Conservation (phyloP, 2,797 vertebrate genomes). For the Gambusia yucatana region DNA sequence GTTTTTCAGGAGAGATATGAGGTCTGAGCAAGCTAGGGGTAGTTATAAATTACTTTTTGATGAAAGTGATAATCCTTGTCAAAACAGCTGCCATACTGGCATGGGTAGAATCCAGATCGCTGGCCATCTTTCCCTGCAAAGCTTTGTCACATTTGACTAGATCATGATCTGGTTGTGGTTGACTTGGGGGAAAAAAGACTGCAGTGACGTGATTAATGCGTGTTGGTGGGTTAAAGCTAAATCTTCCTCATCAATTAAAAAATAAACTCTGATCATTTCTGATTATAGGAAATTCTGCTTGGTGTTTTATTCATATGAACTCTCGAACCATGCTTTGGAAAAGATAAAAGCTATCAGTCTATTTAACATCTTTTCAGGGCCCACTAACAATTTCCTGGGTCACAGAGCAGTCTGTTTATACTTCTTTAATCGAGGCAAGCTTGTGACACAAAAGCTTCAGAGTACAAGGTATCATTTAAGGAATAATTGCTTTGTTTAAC, state of each 20-base stretch:
- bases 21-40: slow-evolving; percentile 78
- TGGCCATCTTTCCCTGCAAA: slow-evolving; percentile 73
- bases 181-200: slow-evolving; percentile 73
- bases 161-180: slow-evolving; percentile 82
- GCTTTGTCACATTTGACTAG: slow-evolving; percentile 83
- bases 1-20: slow-evolving; percentile 80
- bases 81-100: slow-evolving; percentile 81
- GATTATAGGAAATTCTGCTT: background rate
- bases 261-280: slow-evolving; percentile 15
- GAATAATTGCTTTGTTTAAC: slow-evolving; percentile 73
- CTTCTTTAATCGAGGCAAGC: slow-evolving; percentile 44
- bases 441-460: slow-evolving; percentile 46
- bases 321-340: slow-evolving; percentile 17
- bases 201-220: slow-evolving; percentile 52
- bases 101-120: slow-evolving; percentile 73
- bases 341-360: slow-evolving; percentile 30
- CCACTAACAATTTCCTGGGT: slow-evolving; percentile 68
- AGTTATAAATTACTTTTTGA: slow-evolving; percentile 86
- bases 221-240: slow-evolving; percentile 54
- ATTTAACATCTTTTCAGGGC: slow-evolving; percentile 49
- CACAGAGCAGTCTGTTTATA: slow-evolving; percentile 52
- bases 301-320: slow-evolving; percentile 19
- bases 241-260: background rate
- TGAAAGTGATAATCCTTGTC: slow-evolving; percentile 86
- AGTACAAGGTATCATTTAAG: slow-evolving; percentile 60